A percentile compares a stretch with the other conserved stretches of the same genome.
These are phyloP conservation scores for Parochlus steinenii DNA, from an alignment of 2,888 invertebrate species.

Conservation along the genomic window DNA sequence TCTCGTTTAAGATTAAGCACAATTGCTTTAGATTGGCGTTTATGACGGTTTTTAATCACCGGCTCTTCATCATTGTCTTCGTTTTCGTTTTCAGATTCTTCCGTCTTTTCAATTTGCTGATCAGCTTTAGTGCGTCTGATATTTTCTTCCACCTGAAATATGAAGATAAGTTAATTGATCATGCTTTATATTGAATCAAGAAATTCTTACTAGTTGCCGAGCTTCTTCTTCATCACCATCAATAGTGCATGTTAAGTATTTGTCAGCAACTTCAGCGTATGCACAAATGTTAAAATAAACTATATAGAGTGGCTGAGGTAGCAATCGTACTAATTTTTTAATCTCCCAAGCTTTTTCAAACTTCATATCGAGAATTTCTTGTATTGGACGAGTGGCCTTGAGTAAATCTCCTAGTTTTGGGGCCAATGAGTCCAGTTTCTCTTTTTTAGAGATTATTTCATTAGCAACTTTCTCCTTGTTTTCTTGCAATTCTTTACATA, in stretches of 20 bases:
- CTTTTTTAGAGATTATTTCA: constrained; percentile 57
- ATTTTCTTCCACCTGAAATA: constrained; percentile 36
- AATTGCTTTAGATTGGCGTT: constrained; percentile 13
- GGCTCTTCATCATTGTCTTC: constrained; percentile 33
- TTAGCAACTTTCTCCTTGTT: constrained; percentile 60
- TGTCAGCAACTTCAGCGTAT: constrained; percentile 50
- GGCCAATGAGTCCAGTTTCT: constrained; percentile 61
- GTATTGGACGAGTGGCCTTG: constrained; percentile 73
- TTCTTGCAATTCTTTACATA: constrained; percentile 56
- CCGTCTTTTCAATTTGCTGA: constrained; percentile 34
- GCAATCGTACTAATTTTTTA: constrained; percentile 51
- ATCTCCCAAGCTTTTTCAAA: constrained; percentile 65
- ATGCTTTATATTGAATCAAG: too few species aligned
- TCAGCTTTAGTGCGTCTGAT: constrained; percentile 18
- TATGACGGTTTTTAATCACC: constrained; percentile 12
- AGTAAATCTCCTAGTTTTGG: constrained; percentile 58
- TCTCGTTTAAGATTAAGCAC: constrained; percentile 15
- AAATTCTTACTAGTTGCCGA: too few species aligned
- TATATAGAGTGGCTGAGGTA: constrained; percentile 71
- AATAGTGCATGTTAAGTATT: constrained; percentile 34
- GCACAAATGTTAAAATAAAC: constrained; percentile 73
- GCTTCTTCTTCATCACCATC: constrained; percentile 57
- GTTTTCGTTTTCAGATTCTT: constrained; percentile 49
- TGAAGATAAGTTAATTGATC: too few species aligned
- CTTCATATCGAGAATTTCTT: constrained; percentile 69